phyloP scores from a whole-genome alignment of 2,113 vertebrate genomes.

The Dermatemys mawii region DNA sequence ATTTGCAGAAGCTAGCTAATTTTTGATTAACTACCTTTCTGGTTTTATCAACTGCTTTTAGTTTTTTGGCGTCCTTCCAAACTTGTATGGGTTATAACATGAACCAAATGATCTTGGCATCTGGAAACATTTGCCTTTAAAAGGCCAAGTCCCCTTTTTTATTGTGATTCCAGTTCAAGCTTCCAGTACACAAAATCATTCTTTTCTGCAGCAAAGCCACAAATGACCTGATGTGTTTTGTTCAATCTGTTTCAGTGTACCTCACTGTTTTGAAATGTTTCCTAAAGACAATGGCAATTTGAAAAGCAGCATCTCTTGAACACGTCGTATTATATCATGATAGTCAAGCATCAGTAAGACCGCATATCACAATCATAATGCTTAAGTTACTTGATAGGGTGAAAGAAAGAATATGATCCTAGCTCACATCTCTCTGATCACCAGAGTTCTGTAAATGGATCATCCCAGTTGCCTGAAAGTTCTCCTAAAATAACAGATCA shows the following conservation, averaged over 20 bases:
- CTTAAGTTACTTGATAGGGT: slow-evolving; percentile 5
- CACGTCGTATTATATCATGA: slow-evolving; percentile 30
- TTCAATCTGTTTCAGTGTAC: not conserved
- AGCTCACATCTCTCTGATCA: slow-evolving; percentile 52
- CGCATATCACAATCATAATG: not conserved
- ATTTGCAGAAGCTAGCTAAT: slow-evolving; percentile 29
- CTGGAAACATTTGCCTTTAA: slow-evolving; percentile 69
- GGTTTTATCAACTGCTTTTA: slow-evolving; percentile 68
- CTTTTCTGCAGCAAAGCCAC: not conserved
- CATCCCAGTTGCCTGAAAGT: slow-evolving; percentile 47
- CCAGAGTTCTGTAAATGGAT: slow-evolving; percentile 53
- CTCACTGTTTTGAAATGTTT: not conserved
- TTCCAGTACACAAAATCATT: slow-evolving; percentile 17
- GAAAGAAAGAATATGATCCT: slow-evolving; percentile 49
- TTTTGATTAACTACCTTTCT: slow-evolving; percentile 68
- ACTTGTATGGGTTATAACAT: slow-evolving; percentile 61
- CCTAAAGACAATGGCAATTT: slow-evolving; percentile 18
- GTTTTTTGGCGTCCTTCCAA: slow-evolving; percentile 69
- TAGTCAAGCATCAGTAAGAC: slow-evolving; percentile 27
- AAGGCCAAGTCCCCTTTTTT: slow-evolving; percentile 65
- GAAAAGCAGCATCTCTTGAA: slow-evolving; percentile 31
- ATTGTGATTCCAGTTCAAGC: slow-evolving; percentile 30
- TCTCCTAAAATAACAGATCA: slow-evolving; percentile 35
- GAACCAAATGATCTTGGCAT: slow-evolving; percentile 65
- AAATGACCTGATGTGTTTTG: not conserved